Base-by-base conservation (phyloP, 2,888 invertebrate species). In the Frankliniella intonsa region DNA sequence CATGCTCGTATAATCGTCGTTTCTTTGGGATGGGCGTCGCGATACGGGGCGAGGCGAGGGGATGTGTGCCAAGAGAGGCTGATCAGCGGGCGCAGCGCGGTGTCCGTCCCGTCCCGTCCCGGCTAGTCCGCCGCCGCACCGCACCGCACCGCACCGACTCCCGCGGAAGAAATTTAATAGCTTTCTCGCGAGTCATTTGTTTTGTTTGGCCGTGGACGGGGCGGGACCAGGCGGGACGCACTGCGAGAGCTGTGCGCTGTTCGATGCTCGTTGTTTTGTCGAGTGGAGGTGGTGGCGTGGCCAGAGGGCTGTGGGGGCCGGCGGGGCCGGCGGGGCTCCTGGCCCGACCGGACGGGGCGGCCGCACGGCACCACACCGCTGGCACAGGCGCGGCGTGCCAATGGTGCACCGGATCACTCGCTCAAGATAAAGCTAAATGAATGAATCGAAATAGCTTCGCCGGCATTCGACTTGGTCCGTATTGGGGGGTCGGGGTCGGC, bases 91-190 rank as follows among this genome's bases (percentile, higher is more conserved):
- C 51, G 51, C 51, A 55, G 62, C 62, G 62, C 62, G 5, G 62
- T 14, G 62, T 25, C 55, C 55, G 55, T 2, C 55, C 55, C 55
- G 55, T 10, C 55, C 55, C 55, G 55, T 2, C 55, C 55, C 55
- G 55, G 55, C 55, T 55, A 55, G 55, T 14, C 55, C 55, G 11
- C 5, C 55, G 8, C 7, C 55, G 55, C 11, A 9, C 12, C 55
- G 55, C 11, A 12, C 55, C 55, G 69, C n/a, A 55, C 12, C 19
- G 62, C 62, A 19, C 62, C 62, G 11, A 22, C 69, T 76, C 69
- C 69, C 69, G 69, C 69, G 69, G 69, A 25, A 76, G 69, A 76
- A 76, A 76, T 76, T 76, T 76, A 76, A 76, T 76, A 76, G 69
- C 69, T 76, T 76, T 76, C 69, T 25, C 69, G 69, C 69, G 69